A percentile compares a stretch with the other conserved stretches of the same genome.
These are phyloP conservation scores for Bursaphelenchus okinawaensis DNA, from an alignment of 2,888 invertebrate species.

Conservation along the genomic window DNA sequence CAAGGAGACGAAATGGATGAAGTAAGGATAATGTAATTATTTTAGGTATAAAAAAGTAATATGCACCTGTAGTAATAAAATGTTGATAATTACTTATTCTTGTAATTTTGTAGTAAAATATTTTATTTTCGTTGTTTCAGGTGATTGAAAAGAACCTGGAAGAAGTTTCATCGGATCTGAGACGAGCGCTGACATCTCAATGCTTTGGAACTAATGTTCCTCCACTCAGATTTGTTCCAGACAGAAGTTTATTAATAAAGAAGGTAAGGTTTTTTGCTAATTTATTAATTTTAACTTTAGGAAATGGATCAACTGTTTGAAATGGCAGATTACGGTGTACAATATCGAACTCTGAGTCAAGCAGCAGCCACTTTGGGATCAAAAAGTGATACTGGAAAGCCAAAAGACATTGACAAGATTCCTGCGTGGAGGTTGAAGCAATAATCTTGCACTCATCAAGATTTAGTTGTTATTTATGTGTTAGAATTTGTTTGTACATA, in stretches of 20 bases:
- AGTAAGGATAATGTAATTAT: not conserved
- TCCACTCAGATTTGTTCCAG: conserved; percentile 22
- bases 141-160: conserved; percentile 13
- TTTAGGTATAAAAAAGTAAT: no score
- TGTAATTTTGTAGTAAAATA: no score
- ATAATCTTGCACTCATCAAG: no score
- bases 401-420: not conserved
- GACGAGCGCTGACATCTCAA: conserved; percentile 8
- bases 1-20: conserved; percentile 13
- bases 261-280: conserved; percentile 23
- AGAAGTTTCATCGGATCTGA: not conserved
- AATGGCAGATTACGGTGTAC: conserved; percentile 31
- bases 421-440: not conserved
- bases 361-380: conserved; percentile 29
- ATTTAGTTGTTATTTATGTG: not conserved
- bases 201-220: conserved; percentile 25
- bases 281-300: conserved; percentile 10
- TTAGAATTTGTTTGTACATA: no score
- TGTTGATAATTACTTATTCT: no score
- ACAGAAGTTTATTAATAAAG: conserved; percentile 17
- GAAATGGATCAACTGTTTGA: conserved; percentile 31
- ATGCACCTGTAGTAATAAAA: no score
- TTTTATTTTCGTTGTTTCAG: not conserved
- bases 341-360: conserved; percentile 27
- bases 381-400: conserved; percentile 16